These are phyloP conservation scores for Argynnis bischoffii DNA, from an alignment of 2,888 invertebrate genomes.

Conservation along the genomic window DNA sequence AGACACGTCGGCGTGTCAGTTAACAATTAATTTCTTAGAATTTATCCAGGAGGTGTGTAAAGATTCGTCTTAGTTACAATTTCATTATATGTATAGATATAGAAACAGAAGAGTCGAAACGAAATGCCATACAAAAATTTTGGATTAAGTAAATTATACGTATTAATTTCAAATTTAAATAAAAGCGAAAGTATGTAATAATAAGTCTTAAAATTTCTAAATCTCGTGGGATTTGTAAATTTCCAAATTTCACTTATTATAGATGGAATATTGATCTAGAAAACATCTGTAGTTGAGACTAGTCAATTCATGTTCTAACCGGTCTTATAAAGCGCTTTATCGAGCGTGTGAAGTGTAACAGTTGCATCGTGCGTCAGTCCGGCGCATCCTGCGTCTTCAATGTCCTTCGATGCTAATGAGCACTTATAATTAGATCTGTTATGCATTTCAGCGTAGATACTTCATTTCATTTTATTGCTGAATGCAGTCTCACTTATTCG, in stretches of 20 bases:
- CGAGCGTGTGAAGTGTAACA: conserved; percentile 64
- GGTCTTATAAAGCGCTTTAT: conserved; percentile 33
- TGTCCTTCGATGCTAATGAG: conserved; percentile 56
- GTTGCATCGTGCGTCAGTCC: conserved; percentile 52
- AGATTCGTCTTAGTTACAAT: no score
- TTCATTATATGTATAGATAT: not conserved
- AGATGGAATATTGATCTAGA: no score
- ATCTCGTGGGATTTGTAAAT: no score
- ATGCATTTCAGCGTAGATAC: conserved; percentile 43
- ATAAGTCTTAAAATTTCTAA: no score
- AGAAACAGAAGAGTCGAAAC: not conserved
- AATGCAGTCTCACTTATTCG: conserved; percentile 6
- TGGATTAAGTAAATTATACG: no score
- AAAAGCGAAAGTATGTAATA: no score
- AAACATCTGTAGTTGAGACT: not conserved
- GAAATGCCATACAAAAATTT: no score
- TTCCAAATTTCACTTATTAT: no score
- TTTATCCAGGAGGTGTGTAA: no score
- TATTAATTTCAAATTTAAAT: no score
- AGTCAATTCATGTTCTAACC: not conserved
- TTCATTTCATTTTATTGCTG: conserved; percentile 26
- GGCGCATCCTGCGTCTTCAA: conserved; percentile 54
- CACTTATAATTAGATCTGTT: conserved; percentile 60
- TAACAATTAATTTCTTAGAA: no score
- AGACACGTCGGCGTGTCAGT: no score